Evolutionary conservation across 2,888 invertebrate species (phyloP).

Genomic region (Tuta absoluta): DNA sequence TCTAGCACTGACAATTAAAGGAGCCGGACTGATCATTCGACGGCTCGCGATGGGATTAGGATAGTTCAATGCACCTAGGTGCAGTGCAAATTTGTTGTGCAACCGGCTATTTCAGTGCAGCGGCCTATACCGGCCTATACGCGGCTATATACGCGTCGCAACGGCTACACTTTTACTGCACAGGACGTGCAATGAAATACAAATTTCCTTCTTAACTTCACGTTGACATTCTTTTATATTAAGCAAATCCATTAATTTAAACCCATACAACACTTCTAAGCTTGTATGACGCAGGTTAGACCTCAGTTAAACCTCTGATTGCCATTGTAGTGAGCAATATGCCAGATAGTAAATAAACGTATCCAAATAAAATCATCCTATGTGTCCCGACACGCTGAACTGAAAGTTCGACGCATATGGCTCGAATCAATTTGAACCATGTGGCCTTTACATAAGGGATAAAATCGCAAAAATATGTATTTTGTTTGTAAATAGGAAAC

Average conservation of each 20-base stretch:
- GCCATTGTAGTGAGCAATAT: neutral
- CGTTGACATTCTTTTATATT: neutral
- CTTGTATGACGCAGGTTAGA: neutral
- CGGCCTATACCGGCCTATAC: conserved; percentile 50
- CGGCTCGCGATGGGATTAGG: conserved; percentile 68
- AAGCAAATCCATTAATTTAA: neutral
- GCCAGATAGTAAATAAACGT: neutral
- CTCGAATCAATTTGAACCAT: neutral
- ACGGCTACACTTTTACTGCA: conserved; percentile 41
- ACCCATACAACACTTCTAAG: neutral
- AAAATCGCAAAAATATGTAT: neutral
- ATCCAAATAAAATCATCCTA: neutral
- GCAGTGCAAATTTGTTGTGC: conserved; percentile 77
- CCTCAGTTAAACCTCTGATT: neutral
- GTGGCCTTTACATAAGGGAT: neutral
- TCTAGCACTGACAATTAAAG: conserved; percentile 71
- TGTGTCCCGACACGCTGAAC: neutral
- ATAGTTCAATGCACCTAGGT: conserved; percentile 77
- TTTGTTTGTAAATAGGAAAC: conserved; percentile 16
- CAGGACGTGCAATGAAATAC: neutral
- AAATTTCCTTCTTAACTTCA: neutral
- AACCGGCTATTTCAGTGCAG: conserved; percentile 72
- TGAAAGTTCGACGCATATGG: neutral
- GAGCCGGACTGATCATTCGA: conserved; percentile 66
- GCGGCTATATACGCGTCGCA: conserved; percentile 46